Conservation (phyloP, 2,888 invertebrate genomes). For the Orthonevra nobilis region DNA sequence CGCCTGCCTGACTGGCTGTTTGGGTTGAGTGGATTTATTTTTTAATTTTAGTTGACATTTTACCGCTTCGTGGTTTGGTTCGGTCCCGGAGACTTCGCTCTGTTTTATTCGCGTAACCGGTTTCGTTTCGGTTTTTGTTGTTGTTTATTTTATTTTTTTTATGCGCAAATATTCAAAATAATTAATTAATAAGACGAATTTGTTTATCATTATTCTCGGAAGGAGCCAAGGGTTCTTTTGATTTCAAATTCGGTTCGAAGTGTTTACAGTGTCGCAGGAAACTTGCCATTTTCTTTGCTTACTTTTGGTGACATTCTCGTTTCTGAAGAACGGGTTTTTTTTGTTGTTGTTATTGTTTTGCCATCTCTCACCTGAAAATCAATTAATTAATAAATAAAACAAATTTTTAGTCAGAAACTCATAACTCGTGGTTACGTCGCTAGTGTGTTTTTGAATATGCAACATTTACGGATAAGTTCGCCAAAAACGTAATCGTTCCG, state of each 20-base stretch:
- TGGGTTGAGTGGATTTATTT: no score
- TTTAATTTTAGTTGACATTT: constrained; percentile 64
- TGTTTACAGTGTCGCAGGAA: not conserved
- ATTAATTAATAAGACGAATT: no score
- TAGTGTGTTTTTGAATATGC: constrained; percentile 36
- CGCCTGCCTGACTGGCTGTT: no score
- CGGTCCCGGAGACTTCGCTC: not conserved
- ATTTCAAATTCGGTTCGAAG: not conserved
- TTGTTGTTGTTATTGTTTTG: constrained; percentile 15
- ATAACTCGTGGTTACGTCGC: constrained; percentile 27
- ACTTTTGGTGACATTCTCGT: constrained; percentile 15
- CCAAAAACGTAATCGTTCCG: constrained; percentile 30
- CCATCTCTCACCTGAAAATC: no score
- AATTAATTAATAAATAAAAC: constrained; percentile 38
- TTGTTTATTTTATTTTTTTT: no score
- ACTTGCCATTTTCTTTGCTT: constrained; percentile 2
- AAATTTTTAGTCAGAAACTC: not conserved
- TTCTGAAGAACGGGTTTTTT: constrained; percentile 41
- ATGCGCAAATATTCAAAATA: no score
- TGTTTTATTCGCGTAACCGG: constrained; percentile 50
- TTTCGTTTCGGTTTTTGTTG: constrained; percentile 35
- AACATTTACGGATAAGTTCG: constrained; percentile 34
- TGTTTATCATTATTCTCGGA: constrained; percentile 9
- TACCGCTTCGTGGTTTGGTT: constrained; percentile 51
- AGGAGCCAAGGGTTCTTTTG: not conserved